Evolutionary conservation across 2,797 vertebrate species (phyloP), one percentile per base, ranked within the genome.

Genomic region (Synanceia verrucosa): DNA sequence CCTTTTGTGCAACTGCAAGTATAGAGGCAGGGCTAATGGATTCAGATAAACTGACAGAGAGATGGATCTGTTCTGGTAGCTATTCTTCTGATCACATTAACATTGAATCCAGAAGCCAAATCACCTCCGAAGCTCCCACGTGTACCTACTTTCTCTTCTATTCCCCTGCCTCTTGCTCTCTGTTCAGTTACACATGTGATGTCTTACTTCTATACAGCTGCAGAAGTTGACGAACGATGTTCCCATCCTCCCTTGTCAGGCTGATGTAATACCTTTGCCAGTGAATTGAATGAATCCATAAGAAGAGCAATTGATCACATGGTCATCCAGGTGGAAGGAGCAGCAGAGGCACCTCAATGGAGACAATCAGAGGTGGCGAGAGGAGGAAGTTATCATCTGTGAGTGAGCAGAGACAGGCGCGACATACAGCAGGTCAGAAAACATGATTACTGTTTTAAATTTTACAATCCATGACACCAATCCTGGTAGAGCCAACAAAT

Each of bases 401-500:
- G 19, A 34, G 61, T 14, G 39, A 63, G 56, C 61, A 37, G 28
- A 65, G 57, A 73, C 28, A 65, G 26, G 72, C 23, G 9, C 14
- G 41, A 50, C 47, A 11, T 14, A 23, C 34, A 70, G 26, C 41
- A 50, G 64, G 65, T 67, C 52, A 73, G 47, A 57, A 76, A 73
- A 70, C 70, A 51, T 24, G 55, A 62, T 79, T 55, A 37, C 60
- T 52, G 60, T 34, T 26, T 52, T 61, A 39, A 50, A 66, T 73
- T 59, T 39, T 70, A 70, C 71, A 73, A 73, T 56, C 74, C 55
- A 31, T 65, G 81, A 84, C 82, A 83, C 67, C 75, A 72, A 61
- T 68, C 61, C 56, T 50, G 51, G 75, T 70, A 73, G 41, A 70
- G 14, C 77, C 86, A 87, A 89, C 90, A 88, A 88, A 90, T 84